phyloP scores from a whole-genome alignment of 2,888 invertebrate genomes.

The Sylvicola cinctus region DNA sequence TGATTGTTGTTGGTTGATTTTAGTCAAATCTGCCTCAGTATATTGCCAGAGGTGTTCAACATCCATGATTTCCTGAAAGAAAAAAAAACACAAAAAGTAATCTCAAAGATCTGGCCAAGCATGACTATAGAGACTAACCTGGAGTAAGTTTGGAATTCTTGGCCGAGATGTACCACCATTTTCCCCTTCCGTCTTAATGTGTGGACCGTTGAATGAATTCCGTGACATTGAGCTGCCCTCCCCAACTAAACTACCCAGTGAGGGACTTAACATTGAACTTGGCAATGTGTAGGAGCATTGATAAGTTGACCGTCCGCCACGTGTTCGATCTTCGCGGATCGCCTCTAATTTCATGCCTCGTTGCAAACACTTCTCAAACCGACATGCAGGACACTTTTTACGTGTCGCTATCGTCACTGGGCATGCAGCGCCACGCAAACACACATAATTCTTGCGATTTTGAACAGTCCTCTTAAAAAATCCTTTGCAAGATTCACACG shows the following conservation, averaged over 20 bases:
- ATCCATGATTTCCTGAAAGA: constrained; percentile 74
- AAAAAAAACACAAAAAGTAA: constrained; percentile 1
- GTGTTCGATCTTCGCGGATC: constrained; percentile 81
- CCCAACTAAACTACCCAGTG: too few relatives aligned
- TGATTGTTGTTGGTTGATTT: constrained; percentile 30
- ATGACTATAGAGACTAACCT: constrained; percentile 30
- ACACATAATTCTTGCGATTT: constrained; percentile 92
- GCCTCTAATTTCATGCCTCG: constrained; percentile 97
- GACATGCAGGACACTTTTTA: constrained; percentile 92
- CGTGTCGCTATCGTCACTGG: constrained; percentile 82
- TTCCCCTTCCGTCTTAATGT: constrained; percentile 27
- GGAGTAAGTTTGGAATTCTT: constrained; percentile 43
- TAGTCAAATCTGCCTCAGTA: constrained; percentile 59
- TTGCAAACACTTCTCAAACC: constrained; percentile 86
- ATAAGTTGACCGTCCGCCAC: constrained; percentile 90
- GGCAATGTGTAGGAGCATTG: constrained; percentile 85
- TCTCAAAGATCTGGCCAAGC: not conserved
- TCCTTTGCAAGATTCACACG: constrained; percentile 94
- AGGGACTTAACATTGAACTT: constrained; percentile 38
- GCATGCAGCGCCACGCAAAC: constrained; percentile 74
- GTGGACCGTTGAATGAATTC: too few relatives aligned
- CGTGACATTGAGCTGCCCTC: too few relatives aligned
- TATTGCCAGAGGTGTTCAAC: constrained; percentile 92
- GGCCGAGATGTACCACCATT: constrained; percentile 15
- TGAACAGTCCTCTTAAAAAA: constrained; percentile 98